phyloP scores from a whole-genome alignment of 2,797 vertebrate species.

The Avahi laniger region DNA sequence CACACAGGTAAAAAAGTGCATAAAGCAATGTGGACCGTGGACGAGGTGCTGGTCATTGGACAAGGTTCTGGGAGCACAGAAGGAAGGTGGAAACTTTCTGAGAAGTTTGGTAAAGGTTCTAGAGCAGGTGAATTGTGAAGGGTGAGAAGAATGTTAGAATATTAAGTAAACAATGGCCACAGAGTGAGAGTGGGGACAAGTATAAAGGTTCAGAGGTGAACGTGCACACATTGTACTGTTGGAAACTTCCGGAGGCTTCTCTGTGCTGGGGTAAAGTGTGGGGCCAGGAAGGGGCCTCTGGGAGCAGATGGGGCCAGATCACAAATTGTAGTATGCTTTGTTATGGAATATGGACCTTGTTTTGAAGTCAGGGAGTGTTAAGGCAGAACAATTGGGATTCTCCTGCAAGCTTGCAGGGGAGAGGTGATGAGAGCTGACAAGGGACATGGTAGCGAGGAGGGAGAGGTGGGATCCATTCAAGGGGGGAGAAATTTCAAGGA shows the following conservation, averaged over 20 bases:
- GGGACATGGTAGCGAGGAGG: no score
- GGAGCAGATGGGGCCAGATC: neutral
- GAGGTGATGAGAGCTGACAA: neutral
- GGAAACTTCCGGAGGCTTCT: neutral
- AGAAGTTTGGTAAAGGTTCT: neutral
- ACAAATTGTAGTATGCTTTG: neutral
- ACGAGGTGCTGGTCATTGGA: no score
- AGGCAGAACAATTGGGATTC: neutral
- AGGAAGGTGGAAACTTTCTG: neutral
- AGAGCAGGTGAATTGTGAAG: neutral
- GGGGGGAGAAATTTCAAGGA: neutral
- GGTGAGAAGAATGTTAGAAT: neutral
- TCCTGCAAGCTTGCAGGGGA: no score
- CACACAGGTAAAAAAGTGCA: neutral
- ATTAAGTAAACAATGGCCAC: neutral
- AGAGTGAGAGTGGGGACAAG: neutral
- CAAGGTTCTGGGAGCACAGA: neutral
- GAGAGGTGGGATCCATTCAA: no score
- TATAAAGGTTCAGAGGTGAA: neutral
- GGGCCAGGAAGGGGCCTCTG: neutral
- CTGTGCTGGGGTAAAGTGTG: no score
- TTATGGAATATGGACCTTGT: neutral
- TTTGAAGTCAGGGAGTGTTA: neutral
- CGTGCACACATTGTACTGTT: rapidly evolving
- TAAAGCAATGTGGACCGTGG: neutral